These are phyloP conservation scores for Plodia interpunctella DNA, from an alignment of 1,140 invertebrate species.

Conservation along the genomic window DNA sequence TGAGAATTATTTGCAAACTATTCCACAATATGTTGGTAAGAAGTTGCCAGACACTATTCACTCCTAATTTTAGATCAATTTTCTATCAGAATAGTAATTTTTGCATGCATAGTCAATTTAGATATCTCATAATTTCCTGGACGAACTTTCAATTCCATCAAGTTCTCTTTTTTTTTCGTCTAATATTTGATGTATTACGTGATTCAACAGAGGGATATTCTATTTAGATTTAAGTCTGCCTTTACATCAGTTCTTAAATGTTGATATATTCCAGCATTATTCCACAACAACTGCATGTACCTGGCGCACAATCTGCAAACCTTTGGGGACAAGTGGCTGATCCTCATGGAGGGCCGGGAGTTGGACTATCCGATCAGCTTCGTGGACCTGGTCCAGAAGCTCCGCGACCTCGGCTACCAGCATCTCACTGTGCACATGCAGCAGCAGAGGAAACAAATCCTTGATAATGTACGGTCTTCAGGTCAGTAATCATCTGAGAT, in stretches of 20 bases:
- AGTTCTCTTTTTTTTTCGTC: too few species aligned
- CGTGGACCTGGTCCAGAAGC: constrained; percentile 73
- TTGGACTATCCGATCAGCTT: constrained; percentile 59
- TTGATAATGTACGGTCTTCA: constrained; percentile 84
- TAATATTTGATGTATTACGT: too few species aligned
- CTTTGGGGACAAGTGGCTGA: constrained; percentile 79
- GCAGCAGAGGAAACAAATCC: constrained; percentile 84
- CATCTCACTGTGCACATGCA: constrained; percentile 85
- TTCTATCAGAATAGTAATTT: too few species aligned
- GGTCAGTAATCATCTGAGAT: too few species aligned
- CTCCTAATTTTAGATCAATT: too few species aligned
- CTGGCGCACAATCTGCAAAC: constrained; percentile 86
- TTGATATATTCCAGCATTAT: constrained; percentile 82
- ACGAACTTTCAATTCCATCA: too few species aligned
- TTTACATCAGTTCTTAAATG: too few species aligned
- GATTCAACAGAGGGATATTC: too few species aligned
- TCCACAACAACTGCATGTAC: constrained; percentile 96
- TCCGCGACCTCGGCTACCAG: constrained; percentile 82
- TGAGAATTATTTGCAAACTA: constrained; percentile 85
- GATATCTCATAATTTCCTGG: too few species aligned
- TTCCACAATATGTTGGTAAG: constrained; percentile 91
- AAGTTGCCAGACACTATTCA: constrained; percentile 28
- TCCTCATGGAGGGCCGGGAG: constrained; percentile 52
- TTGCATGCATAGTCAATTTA: too few species aligned
- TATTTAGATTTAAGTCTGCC: too few species aligned